Conservation (phyloP, 2,888 invertebrate genomes). For the Apoderus coryli region DNA sequence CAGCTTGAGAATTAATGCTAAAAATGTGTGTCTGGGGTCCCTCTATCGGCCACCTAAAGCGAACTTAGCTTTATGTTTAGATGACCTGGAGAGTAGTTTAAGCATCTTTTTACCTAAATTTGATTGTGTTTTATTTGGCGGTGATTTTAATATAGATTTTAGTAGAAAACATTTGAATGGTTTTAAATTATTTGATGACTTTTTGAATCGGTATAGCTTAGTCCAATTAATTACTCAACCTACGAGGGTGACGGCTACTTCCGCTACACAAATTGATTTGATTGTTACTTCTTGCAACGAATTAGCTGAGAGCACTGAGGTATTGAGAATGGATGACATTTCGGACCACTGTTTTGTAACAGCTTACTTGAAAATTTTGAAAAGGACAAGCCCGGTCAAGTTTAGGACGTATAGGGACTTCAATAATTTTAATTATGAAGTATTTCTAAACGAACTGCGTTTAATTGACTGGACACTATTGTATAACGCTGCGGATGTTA, state of each 20-base stretch:
- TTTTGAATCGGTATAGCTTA: conserved; percentile 3
- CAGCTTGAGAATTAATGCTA: too few species aligned
- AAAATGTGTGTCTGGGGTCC: too few species aligned
- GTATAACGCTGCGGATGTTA: conserved; percentile 4
- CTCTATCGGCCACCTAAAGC: too few species aligned
- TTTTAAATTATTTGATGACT: conserved; percentile 5
- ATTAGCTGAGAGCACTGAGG: not conserved
- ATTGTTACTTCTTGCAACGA: conserved; percentile 6
- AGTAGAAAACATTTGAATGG: conserved; percentile 1
- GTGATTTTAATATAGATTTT: conserved; percentile 7
- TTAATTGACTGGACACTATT: conserved; percentile 3
- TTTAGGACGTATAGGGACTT: not conserved
- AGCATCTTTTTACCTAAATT: too few species aligned
- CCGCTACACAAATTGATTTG: not conserved
- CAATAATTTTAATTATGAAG: not conserved
- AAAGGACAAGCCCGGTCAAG: conserved; percentile 5
- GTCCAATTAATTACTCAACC: conserved; percentile 6
- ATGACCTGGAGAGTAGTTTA: too few species aligned
- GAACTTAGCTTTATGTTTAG: too few species aligned
- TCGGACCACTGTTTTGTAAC: conserved; percentile 5
- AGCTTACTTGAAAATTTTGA: conserved; percentile 4
- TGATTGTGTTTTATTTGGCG: not conserved
- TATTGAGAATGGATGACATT: not conserved
- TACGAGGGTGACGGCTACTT: not conserved
- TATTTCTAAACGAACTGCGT: not conserved